phyloP scores from a whole-genome alignment of 37 sponge, comb jelly and placozoan species.

The Crambe crambe region DNA sequence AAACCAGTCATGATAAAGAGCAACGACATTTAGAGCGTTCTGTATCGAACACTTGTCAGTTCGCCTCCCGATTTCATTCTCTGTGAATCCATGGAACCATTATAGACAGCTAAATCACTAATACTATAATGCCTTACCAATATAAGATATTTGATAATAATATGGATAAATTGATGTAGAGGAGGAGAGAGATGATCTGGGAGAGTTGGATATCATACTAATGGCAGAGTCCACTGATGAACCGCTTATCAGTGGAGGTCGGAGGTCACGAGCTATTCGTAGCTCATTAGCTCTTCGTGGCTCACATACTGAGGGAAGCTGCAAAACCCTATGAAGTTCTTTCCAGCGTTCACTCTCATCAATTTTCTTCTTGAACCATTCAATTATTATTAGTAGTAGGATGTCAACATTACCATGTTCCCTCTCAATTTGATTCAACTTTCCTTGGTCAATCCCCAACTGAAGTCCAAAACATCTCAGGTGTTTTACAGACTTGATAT shows the following conservation, averaged over 20 bases:
- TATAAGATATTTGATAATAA: neutral
- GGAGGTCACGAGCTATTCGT: neutral
- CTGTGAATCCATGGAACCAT: no score
- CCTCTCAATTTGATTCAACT: neutral
- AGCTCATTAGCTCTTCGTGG: no score
- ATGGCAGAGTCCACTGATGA: neutral
- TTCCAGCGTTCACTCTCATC: neutral
- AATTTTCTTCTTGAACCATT: neutral
- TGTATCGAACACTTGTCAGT: neutral
- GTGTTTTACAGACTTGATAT: neutral
- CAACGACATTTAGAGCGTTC: neutral
- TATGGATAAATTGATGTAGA: neutral
- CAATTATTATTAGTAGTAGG: no score
- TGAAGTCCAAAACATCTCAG: neutral
- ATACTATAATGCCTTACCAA: neutral
- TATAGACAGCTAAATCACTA: no score
- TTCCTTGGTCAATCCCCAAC: neutral
- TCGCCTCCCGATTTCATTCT: neutral
- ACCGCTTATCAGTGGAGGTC: neutral
- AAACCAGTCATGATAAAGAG: neutral
- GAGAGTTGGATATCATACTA: no score
- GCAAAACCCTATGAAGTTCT: neutral
- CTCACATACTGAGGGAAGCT: neutral
- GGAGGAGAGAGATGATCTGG: no score
- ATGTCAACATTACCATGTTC: no score